Evolutionary conservation across 2,113 vertebrate species (phyloP).

Genomic region (Chaetorhynchus papuensis): DNA sequence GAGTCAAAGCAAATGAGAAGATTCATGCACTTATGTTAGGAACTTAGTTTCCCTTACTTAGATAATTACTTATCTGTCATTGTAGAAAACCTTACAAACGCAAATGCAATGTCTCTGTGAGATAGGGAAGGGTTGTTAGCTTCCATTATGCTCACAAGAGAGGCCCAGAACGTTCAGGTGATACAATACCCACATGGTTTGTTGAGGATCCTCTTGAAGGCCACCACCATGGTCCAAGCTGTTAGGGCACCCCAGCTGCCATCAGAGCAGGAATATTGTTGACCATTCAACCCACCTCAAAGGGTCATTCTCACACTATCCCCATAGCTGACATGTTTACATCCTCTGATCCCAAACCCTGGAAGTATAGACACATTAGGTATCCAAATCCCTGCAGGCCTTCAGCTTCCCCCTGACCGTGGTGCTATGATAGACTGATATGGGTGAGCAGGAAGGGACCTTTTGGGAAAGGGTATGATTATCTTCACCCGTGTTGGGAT

Average conservation of each 20-base stretch:
- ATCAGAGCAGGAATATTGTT: not conserved
- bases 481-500: not conserved
- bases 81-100: not conserved
- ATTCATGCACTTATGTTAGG: not conserved
- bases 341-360: not conserved
- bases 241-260: not conserved
- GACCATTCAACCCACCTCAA: not conserved
- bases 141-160: not conserved
- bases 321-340: not conserved
- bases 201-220: not conserved
- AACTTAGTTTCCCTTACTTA: not conserved
- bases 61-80: not conserved
- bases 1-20: conserved; percentile 26
- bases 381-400: not conserved
- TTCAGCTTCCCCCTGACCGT: not conserved
- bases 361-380: rapidly evolving
- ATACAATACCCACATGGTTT: rapidly evolving
- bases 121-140: not conserved
- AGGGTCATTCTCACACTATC: not conserved
- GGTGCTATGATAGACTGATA: not conserved
- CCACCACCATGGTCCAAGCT: not conserved
- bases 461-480: not conserved
- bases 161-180: not conserved
- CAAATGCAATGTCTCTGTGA: not conserved
- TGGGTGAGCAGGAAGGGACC: not conserved